Percentiles rank a stretch among this genome's conserved stretches.
Evolutionary conservation across 1,140 invertebrate species (phyloP).

Genomic region (Drosophila ercepeae): DNA sequence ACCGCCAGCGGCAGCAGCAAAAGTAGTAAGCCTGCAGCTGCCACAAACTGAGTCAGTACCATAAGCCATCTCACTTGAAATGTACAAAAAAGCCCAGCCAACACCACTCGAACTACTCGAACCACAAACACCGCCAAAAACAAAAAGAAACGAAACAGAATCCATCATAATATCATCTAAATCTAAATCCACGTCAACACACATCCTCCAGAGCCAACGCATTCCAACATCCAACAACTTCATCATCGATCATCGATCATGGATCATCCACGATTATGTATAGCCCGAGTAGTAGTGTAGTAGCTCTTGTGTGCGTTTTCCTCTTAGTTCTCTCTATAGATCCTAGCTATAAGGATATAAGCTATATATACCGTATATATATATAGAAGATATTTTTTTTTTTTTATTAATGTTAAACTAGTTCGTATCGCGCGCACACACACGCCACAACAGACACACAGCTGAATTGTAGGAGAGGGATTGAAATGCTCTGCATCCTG

Average conservation of each 20-base stretch:
- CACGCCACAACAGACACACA: slow-evolving; percentile 3
- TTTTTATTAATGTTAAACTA: slow-evolving; percentile 65
- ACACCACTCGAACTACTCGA: slow-evolving; percentile 2
- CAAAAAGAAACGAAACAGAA: slow-evolving; percentile 15
- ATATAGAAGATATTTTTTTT: slow-evolving; percentile 22
- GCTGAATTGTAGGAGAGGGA: slow-evolving; percentile 3
- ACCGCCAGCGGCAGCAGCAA: slow-evolving; percentile 21
- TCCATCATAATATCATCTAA: slow-evolving; percentile 4
- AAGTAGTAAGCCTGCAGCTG: slow-evolving; percentile 30
- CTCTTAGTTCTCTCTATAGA: slow-evolving; percentile 11
- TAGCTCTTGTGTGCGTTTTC: slow-evolving; percentile 13
- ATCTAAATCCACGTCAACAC: not conserved
- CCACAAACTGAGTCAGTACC: slow-evolving; percentile 12
- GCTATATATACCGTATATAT: slow-evolving; percentile 29
- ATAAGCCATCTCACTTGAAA: slow-evolving; percentile 25
- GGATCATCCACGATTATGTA: slow-evolving; percentile 19
- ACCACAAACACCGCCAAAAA: not conserved
- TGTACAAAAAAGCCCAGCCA: slow-evolving; percentile 34
- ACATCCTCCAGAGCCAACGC: not conserved
- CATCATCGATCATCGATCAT: not conserved
- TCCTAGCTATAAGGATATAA: slow-evolving; percentile 48
- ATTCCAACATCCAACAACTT: not conserved
- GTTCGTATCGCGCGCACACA: slow-evolving; percentile 44
- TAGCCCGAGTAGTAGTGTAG: slow-evolving; percentile 17
- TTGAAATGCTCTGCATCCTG: slow-evolving; percentile 1